phyloP scores from a whole-genome alignment of 2,888 invertebrate genomes.

The Apotomis turbidana region DNA sequence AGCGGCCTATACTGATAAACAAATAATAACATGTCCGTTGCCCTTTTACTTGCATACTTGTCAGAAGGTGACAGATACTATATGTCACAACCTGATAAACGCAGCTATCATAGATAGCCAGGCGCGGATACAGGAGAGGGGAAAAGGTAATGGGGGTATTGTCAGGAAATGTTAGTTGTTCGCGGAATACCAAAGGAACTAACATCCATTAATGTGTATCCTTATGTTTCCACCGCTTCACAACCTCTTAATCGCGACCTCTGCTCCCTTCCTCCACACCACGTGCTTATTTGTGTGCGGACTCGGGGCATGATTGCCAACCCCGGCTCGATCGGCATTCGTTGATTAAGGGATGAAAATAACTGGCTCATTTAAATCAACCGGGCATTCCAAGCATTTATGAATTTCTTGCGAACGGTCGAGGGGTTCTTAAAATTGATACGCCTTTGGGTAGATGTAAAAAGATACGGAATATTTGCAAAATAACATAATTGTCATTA shows the following conservation, averaged over 20 bases:
- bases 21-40: too few species aligned
- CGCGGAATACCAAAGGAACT: background rate
- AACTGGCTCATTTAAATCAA: background rate
- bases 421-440: background rate
- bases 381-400: background rate
- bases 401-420: slow-evolving; percentile 15
- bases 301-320: background rate
- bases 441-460: background rate
- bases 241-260: background rate
- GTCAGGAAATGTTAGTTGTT: background rate
- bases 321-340: slow-evolving; percentile 1
- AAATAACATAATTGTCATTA: too few species aligned
- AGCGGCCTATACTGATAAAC: too few species aligned
- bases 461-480: too few species aligned
- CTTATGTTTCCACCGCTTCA: background rate
- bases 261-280: background rate
- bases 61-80: too few species aligned
- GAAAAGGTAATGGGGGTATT: too few species aligned
- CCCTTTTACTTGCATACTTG: too few species aligned
- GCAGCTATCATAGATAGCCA: too few species aligned
- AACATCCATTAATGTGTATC: background rate
- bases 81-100: too few species aligned
- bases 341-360: background rate
- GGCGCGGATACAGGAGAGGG: too few species aligned
- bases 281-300: background rate